Evolutionary conservation across 2,113 vertebrate genomes (phyloP).

Genomic region (Dinomys branickii): DNA sequence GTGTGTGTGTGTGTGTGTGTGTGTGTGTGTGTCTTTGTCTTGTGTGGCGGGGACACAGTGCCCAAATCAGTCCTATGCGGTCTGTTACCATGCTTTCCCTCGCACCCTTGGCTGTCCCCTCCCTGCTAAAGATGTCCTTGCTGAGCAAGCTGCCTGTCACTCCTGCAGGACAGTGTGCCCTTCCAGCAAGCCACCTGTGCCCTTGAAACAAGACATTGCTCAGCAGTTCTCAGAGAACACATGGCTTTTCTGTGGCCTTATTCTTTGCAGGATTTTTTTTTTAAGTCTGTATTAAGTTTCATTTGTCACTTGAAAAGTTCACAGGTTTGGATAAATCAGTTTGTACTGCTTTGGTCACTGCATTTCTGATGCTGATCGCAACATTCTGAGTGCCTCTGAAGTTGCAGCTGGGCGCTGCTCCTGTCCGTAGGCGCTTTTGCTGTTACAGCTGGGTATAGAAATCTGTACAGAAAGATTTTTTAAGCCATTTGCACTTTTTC

Average conservation of each 20-base stretch:
- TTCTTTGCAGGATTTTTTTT: background rate
- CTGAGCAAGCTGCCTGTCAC: background rate
- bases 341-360: background rate
- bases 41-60: background rate
- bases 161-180: background rate
- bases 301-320: background rate
- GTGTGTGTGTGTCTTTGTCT: background rate
- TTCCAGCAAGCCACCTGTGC: accelerated
- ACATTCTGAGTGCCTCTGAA: background rate
- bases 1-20: background rate
- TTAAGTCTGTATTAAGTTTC: background rate
- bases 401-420: background rate
- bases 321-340: conserved; percentile 2
- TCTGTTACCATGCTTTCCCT: background rate
- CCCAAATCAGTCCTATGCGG: background rate
- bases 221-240: background rate
- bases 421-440: background rate
- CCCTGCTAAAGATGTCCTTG: background rate
- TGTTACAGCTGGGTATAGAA: conserved; percentile 3
- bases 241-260: conserved; percentile 16
- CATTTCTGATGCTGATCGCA: conserved; percentile 26
- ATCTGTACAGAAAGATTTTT: background rate
- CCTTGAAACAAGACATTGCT: background rate
- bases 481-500: conserved; percentile 57
- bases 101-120: background rate